Evolutionary conservation across 2,113 vertebrate genomes (phyloP), one percentile per base, ranked within the genome.

Genomic region (Pseudopodoces humilis): DNA sequence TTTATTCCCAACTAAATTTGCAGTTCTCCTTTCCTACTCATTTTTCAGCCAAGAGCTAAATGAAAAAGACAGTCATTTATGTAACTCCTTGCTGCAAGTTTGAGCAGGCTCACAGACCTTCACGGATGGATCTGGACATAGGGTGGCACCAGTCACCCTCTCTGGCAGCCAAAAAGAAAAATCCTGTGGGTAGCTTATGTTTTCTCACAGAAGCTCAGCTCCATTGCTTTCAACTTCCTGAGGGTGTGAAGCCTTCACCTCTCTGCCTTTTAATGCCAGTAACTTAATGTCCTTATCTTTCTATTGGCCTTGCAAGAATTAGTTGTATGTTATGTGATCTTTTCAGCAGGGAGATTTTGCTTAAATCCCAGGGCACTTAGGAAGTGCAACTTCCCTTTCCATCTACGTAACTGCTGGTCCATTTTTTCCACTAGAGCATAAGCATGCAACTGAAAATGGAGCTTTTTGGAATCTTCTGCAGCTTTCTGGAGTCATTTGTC

Each of bases 11-110:
- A 80, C 47, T 85, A 71, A 64, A 83, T 80, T 69, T 65, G 37
- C 92, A 77, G 20, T 58, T 83, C 31, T 86, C 24, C n/a, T 83
- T 83, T 88, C 50, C 55, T 67, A 91, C 30, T 30, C 8, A 35
- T 65, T 91, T 86, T 86, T 69, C 76, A 92, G 52, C 60, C 39
- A 58, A 91, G 33, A 77, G 46, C 56, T 62, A 81, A 83, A 67
- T 22, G 65, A 69, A 53, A 77, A 59, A 28, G 28, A 22, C 53
- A 65, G 63, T 41, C 6, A 53, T 77, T 86, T 69, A 56, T 28
- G 11, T 58, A 88, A 92, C 4, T 13, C 28, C 53, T 52, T 63
- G 18, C 44, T 60, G 41, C 30, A 87, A 59, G 20, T 39, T 31
- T 47, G 20, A 56, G 53, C 21, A 83, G 50, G 50, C 50, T 91